Conservation (phyloP, 1,140 invertebrate genomes). For the Stegodyphus mimosarum region DNA sequence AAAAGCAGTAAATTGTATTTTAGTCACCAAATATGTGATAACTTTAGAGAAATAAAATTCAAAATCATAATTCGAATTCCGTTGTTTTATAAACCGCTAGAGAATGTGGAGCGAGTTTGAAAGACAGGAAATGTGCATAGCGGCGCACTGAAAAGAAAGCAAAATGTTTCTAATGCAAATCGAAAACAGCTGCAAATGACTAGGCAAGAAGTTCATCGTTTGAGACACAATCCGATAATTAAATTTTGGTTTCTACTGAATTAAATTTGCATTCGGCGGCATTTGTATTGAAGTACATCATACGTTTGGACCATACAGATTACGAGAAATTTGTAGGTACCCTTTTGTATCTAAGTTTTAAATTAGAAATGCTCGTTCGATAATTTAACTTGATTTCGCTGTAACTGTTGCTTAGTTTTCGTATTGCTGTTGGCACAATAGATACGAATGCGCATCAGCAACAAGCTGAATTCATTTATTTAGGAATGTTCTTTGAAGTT, state of each 20-base stretch:
- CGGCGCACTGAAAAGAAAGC: constrained; percentile 7
- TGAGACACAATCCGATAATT: constrained; percentile 55
- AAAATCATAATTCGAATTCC: too few relatives aligned
- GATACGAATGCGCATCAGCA: too few relatives aligned
- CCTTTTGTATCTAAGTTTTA: constrained; percentile 22
- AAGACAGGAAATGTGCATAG: not conserved
- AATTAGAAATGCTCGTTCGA: constrained; percentile 25
- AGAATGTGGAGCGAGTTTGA: not conserved
- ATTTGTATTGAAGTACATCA: constrained; percentile 27
- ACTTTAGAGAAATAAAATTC: too few relatives aligned
- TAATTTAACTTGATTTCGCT: constrained; percentile 48
- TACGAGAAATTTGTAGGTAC: constrained; percentile 9
- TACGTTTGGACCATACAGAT: constrained; percentile 13
- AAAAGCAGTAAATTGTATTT: too few relatives aligned
- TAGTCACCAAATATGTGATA: too few relatives aligned
- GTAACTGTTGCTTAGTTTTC: constrained; percentile 25
- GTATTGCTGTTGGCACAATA: not conserved
- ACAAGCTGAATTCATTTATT: too few relatives aligned
- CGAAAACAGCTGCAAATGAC: constrained; percentile 50
- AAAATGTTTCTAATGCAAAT: constrained; percentile 36
- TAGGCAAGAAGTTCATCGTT: constrained; percentile 31
- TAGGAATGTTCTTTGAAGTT: too few relatives aligned
- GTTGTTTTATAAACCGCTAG: too few relatives aligned
- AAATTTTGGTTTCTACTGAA: constrained; percentile 55
- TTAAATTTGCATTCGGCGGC: constrained; percentile 48